These are phyloP conservation scores for Porites lobata DNA, from an alignment of 92 coral and sea anemone species.

Conservation along the genomic window DNA sequence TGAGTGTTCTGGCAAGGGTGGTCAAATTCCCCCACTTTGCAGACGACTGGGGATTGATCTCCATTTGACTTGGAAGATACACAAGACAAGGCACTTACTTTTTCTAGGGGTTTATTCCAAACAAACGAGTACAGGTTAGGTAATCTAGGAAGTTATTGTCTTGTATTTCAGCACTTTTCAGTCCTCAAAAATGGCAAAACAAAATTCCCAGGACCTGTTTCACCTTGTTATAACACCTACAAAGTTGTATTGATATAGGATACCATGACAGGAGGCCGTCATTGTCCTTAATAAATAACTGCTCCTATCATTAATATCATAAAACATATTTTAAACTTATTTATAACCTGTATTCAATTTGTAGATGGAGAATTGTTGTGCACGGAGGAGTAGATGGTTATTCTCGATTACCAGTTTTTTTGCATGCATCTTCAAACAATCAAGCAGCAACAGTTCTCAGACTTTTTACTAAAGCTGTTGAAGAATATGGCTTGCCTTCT, in stretches of 20 bases:
- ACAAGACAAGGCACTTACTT: slow-evolving; percentile 10
- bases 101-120: background rate
- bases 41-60: background rate
- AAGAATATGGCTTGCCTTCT: slow-evolving; percentile 50
- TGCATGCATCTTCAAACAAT: slow-evolving; percentile 16
- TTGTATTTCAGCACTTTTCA: background rate
- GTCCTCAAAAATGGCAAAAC: background rate
- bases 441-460: slow-evolving; percentile 30
- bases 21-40: background rate
- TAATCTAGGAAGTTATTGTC: background rate
- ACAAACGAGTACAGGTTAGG: slow-evolving; percentile 8
- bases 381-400: slow-evolving; percentile 32
- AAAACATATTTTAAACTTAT: background rate
- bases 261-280: no score
- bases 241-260: no score
- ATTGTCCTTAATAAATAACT: background rate
- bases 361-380: slow-evolving; percentile 46
- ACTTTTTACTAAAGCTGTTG: slow-evolving; percentile 31
- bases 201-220: no score
- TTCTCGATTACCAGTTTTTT: slow-evolving; percentile 20
- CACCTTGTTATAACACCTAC: no score
- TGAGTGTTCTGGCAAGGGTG: background rate
- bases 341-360: background rate
- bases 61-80: slow-evolving; percentile 11
- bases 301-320: slow-evolving; percentile 1